phyloP scores from a whole-genome alignment of 2,888 invertebrate genomes.

The Acronicta aceris region DNA sequence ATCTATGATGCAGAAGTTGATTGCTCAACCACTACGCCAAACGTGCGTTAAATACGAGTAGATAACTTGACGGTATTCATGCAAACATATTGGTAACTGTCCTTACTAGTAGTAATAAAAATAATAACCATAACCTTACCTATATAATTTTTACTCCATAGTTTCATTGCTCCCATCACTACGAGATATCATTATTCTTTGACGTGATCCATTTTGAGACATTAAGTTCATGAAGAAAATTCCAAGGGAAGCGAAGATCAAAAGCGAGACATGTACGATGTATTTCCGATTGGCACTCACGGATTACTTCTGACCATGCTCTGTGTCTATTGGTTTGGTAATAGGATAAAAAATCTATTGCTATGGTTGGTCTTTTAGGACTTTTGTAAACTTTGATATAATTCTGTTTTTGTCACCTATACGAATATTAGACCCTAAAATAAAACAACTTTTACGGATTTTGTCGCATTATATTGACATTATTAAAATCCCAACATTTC shows the following conservation, averaged over 20 bases:
- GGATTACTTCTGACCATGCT: constrained; percentile 33
- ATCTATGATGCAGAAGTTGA: too few species aligned
- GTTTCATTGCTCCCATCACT: constrained; percentile 21
- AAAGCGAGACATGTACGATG: constrained; percentile 28
- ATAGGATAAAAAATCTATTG: constrained; percentile 10
- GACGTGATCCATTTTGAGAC: constrained; percentile 35
- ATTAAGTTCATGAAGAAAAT: constrained; percentile 28
- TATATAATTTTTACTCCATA: constrained; percentile 6
- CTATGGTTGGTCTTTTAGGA: constrained; percentile 5
- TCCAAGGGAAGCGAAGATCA: constrained; percentile 32
- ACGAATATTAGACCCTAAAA: too few species aligned
- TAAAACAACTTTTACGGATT: too few species aligned
- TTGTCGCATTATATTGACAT: too few species aligned
- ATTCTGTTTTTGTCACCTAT: too few species aligned
- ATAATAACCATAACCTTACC: neutral
- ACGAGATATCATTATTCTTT: constrained; percentile 33
- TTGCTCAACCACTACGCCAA: too few species aligned
- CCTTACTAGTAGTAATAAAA: too few species aligned
- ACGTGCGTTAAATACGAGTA: too few species aligned
- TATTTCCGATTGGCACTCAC: constrained; percentile 32
- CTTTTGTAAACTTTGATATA: neutral
- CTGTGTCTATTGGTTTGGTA: constrained; percentile 9
- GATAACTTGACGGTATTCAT: too few species aligned
- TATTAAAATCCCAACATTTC: neutral
- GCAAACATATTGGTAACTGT: too few species aligned